phyloP scores from a whole-genome alignment of 2,113 vertebrate genomes.

The Hippocampus barbouri region DNA sequence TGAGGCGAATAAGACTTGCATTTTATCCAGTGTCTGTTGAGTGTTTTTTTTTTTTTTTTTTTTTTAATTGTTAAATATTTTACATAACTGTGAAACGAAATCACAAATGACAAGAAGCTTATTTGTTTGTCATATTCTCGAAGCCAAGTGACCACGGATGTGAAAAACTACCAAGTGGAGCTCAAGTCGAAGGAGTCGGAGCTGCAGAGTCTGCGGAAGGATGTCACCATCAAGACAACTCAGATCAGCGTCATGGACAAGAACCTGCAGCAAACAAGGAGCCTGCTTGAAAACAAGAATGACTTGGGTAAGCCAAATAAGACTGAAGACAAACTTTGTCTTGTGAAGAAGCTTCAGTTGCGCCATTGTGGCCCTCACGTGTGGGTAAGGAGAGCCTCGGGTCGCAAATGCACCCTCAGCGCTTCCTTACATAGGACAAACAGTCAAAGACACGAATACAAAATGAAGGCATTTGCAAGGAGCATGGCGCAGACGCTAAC shows the following conservation, averaged over 20 bases:
- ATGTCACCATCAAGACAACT: slow-evolving; percentile 70
- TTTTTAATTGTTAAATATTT: not conserved
- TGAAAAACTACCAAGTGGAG: slow-evolving; percentile 76
- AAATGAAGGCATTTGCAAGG: too few relatives aligned
- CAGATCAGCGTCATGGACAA: slow-evolving; percentile 76
- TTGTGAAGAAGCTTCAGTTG: too few relatives aligned
- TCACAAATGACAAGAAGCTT: not conserved
- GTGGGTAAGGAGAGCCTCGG: too few relatives aligned
- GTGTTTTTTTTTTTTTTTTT: too few relatives aligned
- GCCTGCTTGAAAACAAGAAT: slow-evolving; percentile 75
- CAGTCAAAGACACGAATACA: too few relatives aligned
- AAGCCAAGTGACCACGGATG: slow-evolving; percentile 79
- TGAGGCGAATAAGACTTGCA: slow-evolving; percentile 18
- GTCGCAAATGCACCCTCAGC: too few relatives aligned
- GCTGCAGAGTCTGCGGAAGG: slow-evolving; percentile 73
- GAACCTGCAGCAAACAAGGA: slow-evolving; percentile 72
- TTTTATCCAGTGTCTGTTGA: not conserved
- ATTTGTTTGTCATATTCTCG: slow-evolving; percentile 2
- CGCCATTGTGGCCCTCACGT: too few relatives aligned
- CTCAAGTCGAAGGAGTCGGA: slow-evolving; percentile 76
- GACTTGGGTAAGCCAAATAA: slow-evolving; percentile 69
- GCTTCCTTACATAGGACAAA: too few relatives aligned
- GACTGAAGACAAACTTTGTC: not conserved
- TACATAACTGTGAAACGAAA: not conserved
- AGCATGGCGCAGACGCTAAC: too few relatives aligned